phyloP scores from a whole-genome alignment of 1,140 invertebrate genomes.

The Stegodyphus mimosarum region DNA sequence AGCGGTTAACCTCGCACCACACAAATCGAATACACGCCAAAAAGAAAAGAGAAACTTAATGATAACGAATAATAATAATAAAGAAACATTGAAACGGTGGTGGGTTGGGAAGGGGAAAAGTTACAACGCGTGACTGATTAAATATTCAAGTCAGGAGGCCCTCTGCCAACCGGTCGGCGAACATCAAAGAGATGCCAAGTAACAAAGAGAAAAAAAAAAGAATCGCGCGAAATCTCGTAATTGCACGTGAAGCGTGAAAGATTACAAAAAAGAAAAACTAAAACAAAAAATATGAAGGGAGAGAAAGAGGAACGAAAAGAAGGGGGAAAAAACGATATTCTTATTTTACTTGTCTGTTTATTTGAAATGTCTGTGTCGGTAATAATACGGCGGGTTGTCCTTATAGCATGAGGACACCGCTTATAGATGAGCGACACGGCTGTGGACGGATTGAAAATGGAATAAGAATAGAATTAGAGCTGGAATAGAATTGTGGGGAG shows the following conservation, averaged over 20 bases:
- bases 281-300: not conserved
- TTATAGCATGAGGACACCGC: not conserved
- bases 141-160: constrained; percentile 49
- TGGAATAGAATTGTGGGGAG: too few relatives aligned
- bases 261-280: constrained; percentile 13
- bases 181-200: constrained; percentile 33
- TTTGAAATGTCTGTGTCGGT: not conserved
- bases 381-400: not conserved
- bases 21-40: too few relatives aligned
- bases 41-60: too few relatives aligned
- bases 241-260: constrained; percentile 57
- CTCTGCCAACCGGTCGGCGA: constrained; percentile 6
- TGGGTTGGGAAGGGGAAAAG: not conserved
- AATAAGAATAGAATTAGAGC: not conserved
- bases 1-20: too few relatives aligned
- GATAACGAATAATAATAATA: constrained; percentile 23
- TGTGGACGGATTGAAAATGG: not conserved
- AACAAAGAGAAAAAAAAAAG: constrained; percentile 24
- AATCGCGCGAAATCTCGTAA: constrained; percentile 54
- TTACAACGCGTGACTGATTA: constrained; percentile 48
- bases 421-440: not conserved
- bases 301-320: not conserved
- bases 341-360: not conserved
- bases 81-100: not conserved
- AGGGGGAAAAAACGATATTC: not conserved